Conservation (phyloP, 2,888 invertebrate species). For the Hermaeophaga mercurialis region DNA sequence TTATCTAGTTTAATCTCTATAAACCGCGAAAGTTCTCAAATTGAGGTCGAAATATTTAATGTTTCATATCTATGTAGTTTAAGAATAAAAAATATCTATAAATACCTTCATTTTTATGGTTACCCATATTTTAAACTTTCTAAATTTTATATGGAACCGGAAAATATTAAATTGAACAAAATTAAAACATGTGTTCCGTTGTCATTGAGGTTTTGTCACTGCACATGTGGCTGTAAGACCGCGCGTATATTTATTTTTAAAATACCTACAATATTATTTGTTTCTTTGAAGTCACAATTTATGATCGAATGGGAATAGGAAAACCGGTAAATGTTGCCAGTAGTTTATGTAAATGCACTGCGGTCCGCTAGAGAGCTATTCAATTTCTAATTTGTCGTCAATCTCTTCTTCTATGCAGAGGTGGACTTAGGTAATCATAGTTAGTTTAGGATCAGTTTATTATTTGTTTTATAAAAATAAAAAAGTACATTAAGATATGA, state of each 20-base stretch:
- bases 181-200: neutral
- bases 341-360: constrained; percentile 20
- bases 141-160: too few species aligned
- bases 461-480: too few species aligned
- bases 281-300: constrained; percentile 27
- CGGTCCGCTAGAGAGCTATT: neutral
- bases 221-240: neutral
- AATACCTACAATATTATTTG: constrained; percentile 31
- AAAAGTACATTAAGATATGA: too few species aligned
- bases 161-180: too few species aligned
- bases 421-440: neutral
- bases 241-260: constrained; percentile 28
- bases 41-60: too few species aligned
- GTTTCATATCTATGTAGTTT: too few species aligned
- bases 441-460: too few species aligned
- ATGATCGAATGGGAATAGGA: constrained; percentile 25
- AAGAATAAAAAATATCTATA: too few species aligned
- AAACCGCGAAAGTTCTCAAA: too few species aligned
- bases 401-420: constrained; percentile 55
- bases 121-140: too few species aligned
- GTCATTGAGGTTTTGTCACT: neutral
- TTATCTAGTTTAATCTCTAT: too few species aligned
- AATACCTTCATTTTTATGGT: too few species aligned
- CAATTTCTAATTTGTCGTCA: constrained; percentile 29
- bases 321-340: constrained; percentile 20